Evolutionary conservation across 2,888 invertebrate species (phyloP).

Genomic region (Acanthosepion lycidas): DNA sequence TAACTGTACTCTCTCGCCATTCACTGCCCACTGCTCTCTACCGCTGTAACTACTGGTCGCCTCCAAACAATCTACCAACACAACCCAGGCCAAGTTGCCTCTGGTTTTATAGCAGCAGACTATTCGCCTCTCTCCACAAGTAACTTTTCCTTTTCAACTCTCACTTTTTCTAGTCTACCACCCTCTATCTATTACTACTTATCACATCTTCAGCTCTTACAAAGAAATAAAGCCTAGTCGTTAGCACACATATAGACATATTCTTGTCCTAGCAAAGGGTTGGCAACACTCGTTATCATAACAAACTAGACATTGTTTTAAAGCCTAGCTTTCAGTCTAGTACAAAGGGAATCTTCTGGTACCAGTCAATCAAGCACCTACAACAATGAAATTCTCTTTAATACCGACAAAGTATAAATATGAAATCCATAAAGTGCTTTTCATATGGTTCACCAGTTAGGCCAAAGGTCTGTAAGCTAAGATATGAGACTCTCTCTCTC

Average conservation of each 20-base stretch:
- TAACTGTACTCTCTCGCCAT: background rate
- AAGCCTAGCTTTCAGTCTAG: background rate
- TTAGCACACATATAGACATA: background rate
- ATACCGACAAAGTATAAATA: too few relatives aligned
- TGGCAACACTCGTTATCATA: slow-evolving; percentile 1
- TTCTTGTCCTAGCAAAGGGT: background rate
- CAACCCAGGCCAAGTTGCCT: slow-evolving; percentile 33
- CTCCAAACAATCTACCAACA: slow-evolving; percentile 23
- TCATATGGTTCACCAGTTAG: too few relatives aligned
- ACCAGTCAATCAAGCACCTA: background rate
- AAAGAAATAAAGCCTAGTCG: background rate
- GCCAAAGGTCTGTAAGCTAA: too few relatives aligned
- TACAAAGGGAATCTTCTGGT: background rate
- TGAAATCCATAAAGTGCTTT: too few relatives aligned
- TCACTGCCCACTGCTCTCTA: slow-evolving; percentile 33
- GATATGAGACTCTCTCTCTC: too few relatives aligned
- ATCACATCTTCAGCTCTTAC: slow-evolving; percentile 8
- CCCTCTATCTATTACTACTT: too few relatives aligned
- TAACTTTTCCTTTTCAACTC: background rate
- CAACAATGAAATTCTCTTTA: background rate
- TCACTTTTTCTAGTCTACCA: background rate
- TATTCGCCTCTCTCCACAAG: background rate
- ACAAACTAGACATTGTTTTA: background rate
- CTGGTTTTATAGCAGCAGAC: slow-evolving; percentile 2
- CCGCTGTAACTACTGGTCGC: slow-evolving; percentile 10